phyloP scores from a whole-genome alignment of 2,113 vertebrate species.

The Syrmaticus mikado region DNA sequence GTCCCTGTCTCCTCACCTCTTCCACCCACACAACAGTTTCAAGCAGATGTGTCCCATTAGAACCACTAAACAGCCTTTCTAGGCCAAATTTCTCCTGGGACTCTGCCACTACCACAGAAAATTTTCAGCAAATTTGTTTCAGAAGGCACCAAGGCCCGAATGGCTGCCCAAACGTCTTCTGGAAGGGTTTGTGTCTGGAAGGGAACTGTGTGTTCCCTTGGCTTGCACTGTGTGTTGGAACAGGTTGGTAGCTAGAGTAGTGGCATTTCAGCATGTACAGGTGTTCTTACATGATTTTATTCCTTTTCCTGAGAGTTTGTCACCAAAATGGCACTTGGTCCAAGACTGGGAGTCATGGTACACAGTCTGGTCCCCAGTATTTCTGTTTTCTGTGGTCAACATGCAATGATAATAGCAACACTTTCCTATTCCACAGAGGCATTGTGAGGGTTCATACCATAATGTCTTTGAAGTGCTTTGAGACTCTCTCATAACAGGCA shows the following conservation, averaged over 20 bases:
- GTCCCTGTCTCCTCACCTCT: not conserved
- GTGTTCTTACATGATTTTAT: not conserved
- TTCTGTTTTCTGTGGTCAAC: not conserved
- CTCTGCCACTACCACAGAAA: not conserved
- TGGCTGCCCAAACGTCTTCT: not conserved
- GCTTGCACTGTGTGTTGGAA: not conserved
- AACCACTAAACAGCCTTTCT: not conserved
- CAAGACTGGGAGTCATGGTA: not conserved
- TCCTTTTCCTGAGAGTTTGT: not conserved
- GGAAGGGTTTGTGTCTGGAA: not conserved
- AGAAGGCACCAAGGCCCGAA: not conserved
- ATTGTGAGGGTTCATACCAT: not conserved
- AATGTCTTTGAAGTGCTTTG: not conserved
- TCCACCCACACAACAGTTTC: not conserved
- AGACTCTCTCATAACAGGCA: not conserved
- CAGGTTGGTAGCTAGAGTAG: not conserved
- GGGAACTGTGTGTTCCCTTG: not conserved
- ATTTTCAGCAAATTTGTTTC: not conserved
- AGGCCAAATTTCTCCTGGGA: conserved; percentile 9
- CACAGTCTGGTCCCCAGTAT: not conserved
- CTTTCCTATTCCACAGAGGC: rapidly evolving
- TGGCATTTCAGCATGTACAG: not conserved
- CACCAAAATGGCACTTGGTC: not conserved
- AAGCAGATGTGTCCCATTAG: not conserved
- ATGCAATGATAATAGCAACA: not conserved